Conservation (phyloP, 1,140 invertebrate species). For the Heliothis subflexa region DNA sequence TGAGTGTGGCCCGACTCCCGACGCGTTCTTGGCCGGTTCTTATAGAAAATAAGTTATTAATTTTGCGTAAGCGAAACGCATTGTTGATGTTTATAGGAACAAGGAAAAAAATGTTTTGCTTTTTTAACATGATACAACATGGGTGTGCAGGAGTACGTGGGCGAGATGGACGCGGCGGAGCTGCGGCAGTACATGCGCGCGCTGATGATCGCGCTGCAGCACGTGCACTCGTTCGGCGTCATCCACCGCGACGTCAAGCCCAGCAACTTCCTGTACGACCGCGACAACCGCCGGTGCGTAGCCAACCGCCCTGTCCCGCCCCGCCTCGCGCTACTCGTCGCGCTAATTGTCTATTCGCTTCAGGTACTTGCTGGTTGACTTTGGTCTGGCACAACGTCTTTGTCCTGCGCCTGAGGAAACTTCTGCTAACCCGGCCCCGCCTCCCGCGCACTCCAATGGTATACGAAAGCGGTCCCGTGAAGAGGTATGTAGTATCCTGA, state of each 20-base stretch:
- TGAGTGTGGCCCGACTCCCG: too few species aligned
- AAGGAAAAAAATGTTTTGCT: too few species aligned
- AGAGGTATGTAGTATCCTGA: slow-evolving; percentile 82
- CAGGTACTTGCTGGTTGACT: slow-evolving; percentile 94
- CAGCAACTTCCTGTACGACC: slow-evolving; percentile 96
- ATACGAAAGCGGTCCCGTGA: slow-evolving; percentile 62
- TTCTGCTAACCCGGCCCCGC: slow-evolving; percentile 40
- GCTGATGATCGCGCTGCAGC: slow-evolving; percentile 91
- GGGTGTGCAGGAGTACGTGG: slow-evolving; percentile 90
- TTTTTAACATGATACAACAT: too few species aligned
- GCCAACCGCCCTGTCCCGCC: not conserved
- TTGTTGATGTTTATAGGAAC: too few species aligned
- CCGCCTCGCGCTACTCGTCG: too few species aligned
- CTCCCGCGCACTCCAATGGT: slow-evolving; percentile 59
- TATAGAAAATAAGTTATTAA: too few species aligned
- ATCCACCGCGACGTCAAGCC: slow-evolving; percentile 98
- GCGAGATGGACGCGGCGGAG: slow-evolving; percentile 90
- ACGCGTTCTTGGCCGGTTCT: too few species aligned
- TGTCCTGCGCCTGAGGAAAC: slow-evolving; percentile 50
- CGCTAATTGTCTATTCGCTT: slow-evolving; percentile 6
- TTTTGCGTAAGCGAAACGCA: too few species aligned
- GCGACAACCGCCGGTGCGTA: slow-evolving; percentile 89
- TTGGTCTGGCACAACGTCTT: slow-evolving; percentile 93
- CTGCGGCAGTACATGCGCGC: slow-evolving; percentile 94
- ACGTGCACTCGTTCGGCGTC: slow-evolving; percentile 94